Evolutionary conservation across 2,888 invertebrate genomes (phyloP).

Genomic region (Meandrusa payeni): DNA sequence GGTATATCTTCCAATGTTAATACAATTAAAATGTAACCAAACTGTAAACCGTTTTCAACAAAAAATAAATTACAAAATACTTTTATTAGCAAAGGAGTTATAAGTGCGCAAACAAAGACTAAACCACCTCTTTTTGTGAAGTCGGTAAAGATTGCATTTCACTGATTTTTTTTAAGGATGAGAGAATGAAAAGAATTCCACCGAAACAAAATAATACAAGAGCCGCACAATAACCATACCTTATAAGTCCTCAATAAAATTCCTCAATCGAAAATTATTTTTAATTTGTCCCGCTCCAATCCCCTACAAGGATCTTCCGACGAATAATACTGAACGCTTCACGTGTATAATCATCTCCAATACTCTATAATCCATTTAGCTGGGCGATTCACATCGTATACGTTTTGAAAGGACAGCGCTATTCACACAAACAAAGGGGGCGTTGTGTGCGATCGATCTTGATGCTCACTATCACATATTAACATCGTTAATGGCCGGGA

Average conservation of each 20-base stretch:
- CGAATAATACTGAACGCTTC: conserved; percentile 17
- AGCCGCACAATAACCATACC: conserved; percentile 1
- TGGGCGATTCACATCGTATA: conserved; percentile 33
- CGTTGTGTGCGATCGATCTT: conserved; percentile 54
- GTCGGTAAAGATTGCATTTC: background rate
- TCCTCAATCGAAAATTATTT: conserved; percentile 10
- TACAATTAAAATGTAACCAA: too few species aligned
- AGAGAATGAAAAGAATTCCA: conserved; percentile 1
- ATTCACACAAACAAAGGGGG: conserved; percentile 34
- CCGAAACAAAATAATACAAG: background rate
- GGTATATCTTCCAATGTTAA: too few species aligned
- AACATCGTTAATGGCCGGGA: conserved; percentile 68
- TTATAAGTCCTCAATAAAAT: conserved; percentile 4
- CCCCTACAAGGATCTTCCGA: conserved; percentile 7
- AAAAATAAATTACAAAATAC: too few species aligned
- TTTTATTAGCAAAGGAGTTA: too few species aligned
- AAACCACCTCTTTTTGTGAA: too few species aligned
- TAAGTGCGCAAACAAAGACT: too few species aligned
- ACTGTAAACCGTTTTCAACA: too few species aligned
- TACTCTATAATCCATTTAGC: conserved; percentile 29
- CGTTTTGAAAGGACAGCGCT: conserved; percentile 31
- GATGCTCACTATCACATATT: conserved; percentile 63
- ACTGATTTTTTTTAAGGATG: background rate
- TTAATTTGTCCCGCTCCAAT: conserved; percentile 12
- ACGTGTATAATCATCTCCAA: conserved; percentile 24